Percentiles rank a stretch among this genome's conserved stretches.
Conservation (phyloP, 1,140 invertebrate species). For the Leptopilina boulardi region DNA sequence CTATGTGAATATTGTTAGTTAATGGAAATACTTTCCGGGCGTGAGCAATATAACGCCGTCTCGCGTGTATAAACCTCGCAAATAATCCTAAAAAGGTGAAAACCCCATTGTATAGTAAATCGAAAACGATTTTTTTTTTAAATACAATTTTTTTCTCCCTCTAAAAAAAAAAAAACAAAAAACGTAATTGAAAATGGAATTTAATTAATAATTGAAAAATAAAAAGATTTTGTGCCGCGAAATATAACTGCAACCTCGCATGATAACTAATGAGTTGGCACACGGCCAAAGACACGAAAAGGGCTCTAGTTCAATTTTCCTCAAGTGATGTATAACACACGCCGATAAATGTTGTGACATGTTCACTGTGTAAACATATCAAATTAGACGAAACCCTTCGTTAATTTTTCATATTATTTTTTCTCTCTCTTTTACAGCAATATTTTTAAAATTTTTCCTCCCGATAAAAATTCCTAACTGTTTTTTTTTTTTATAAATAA, state of each 20-base stretch:
- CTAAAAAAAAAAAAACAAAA: too few species aligned
- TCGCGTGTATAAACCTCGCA: slow-evolving; percentile 25
- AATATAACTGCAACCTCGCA: slow-evolving; percentile 28
- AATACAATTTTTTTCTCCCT: too few species aligned
- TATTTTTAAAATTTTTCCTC: background rate
- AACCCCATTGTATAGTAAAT: background rate
- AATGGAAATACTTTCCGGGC: slow-evolving; percentile 54
- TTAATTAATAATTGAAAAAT: background rate
- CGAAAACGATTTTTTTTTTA: background rate
- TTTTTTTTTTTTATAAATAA: too few species aligned
- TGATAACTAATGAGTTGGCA: slow-evolving; percentile 28
- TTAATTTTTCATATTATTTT: background rate
- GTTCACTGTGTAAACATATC: slow-evolving; percentile 19
- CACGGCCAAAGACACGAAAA: slow-evolving; percentile 14
- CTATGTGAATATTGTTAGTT: slow-evolving; percentile 35
- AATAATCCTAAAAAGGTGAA: slow-evolving; percentile 9
- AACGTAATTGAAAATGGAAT: background rate
- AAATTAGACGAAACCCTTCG: slow-evolving; percentile 26
- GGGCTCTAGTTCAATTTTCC: slow-evolving; percentile 27
- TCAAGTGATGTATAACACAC: slow-evolving; percentile 32
- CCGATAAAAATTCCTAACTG: too few species aligned
- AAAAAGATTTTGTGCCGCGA: background rate
- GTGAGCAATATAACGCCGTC: slow-evolving; percentile 32
- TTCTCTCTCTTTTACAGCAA: background rate
- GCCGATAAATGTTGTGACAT: slow-evolving; percentile 33